Base-by-base conservation (phyloP, 1,140 invertebrate genomes). In the Achroia grisella region DNA sequence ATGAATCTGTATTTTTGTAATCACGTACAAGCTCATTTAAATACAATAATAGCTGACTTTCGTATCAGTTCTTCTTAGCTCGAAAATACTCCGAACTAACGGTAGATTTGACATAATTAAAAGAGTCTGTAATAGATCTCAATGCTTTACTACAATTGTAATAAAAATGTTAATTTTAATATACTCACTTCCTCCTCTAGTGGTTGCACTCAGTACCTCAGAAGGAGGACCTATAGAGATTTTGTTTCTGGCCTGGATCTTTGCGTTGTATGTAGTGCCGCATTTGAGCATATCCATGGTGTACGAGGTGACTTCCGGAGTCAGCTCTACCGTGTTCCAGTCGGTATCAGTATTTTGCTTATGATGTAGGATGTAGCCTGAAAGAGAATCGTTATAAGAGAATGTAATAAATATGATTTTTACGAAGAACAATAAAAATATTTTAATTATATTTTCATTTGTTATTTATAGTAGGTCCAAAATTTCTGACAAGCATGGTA, bases 251-350 rank as follows among this genome's bases (percentile, higher is more conserved):
- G 91, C 92, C 28, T 90, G 90, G 40, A 93, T 85, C 64, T 91
- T 91, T 1, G 93, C 87, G 56, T 90, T 86, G 54, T 93, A 93
- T 0, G 88, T 87, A 6, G 89, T 89, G 4, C 91, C 95, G 72
- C 94, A 96, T 51, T 90, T 89, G 0, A 96, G 80, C 54, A 91
- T 89, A 36, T 90, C 90, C 45, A 95, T 82, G 0, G 90, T 91
- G 60, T 92, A 92, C 8, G 91, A 90, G 5, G 86, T 89, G 12
- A 89, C 82, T 53, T 92, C 91, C 0, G 91, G 88, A 8, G 92
- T 91, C 10, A 94, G 66, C 30, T 91, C 87, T 0, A 91, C 86
- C 48, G 88, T 89, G 60, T 89, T 87, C 91, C 91, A 93, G 12
- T 90, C 90, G 1, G 53, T 62, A 17, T 89, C 89, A 36, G 87